Conservation (phyloP, 2,888 invertebrate genomes). For the Teleogryllus oceanicus region DNA sequence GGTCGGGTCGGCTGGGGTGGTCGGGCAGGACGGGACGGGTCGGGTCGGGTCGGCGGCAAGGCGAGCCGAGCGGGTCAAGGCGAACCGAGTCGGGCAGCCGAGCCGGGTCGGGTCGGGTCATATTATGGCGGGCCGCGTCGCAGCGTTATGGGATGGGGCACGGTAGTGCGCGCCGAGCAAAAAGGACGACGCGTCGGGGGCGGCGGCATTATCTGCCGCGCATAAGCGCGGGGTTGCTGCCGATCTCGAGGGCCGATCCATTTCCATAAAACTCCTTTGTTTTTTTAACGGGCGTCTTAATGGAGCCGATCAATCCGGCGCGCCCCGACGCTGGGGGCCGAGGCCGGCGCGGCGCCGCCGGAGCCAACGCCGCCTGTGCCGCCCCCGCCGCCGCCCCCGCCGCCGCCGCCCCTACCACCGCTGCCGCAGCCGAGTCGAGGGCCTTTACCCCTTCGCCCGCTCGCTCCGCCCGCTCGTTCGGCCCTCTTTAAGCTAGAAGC, state of each 20-base stretch:
- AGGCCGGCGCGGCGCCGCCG: neutral
- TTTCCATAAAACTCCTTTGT: neutral
- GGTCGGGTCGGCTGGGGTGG: too few relatives aligned
- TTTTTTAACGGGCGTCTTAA: neutral
- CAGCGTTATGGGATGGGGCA: neutral
- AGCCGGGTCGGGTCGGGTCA: too few relatives aligned
- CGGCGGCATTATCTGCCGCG: neutral
- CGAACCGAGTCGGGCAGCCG: too few relatives aligned
- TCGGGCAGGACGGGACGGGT: too few relatives aligned
- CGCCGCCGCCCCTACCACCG: too few relatives aligned
- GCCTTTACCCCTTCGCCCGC: too few relatives aligned
- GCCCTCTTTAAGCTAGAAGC: too few relatives aligned
- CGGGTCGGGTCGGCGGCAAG: too few relatives aligned
- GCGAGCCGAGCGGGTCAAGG: too few relatives aligned
- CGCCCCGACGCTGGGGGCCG: neutral
- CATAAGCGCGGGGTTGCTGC: neutral
- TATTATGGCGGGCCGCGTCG: neutral
- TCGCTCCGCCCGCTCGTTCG: too few relatives aligned
- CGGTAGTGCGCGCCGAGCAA: neutral
- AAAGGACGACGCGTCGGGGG: neutral
- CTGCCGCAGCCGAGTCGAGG: too few relatives aligned
- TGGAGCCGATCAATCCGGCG: neutral
- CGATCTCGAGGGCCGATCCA: constrained; percentile 7
- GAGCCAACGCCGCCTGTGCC: neutral
- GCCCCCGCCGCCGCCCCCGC: neutral